phyloP scores from a whole-genome alignment of 2,797 vertebrate species.

The Enteromius paludinosus region DNA sequence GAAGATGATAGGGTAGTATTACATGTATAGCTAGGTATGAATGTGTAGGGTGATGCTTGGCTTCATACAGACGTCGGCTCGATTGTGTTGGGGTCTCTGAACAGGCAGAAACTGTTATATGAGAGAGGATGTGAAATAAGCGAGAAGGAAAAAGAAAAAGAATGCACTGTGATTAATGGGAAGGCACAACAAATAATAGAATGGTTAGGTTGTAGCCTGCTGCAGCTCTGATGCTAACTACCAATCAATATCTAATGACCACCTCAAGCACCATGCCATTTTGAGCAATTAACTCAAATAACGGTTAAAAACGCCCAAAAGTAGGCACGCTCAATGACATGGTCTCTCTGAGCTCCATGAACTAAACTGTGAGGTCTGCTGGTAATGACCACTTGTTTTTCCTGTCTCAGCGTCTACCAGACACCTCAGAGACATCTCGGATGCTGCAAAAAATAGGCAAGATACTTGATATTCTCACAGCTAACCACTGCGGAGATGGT shows the following conservation, averaged over 20 bases:
- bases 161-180: neutral
- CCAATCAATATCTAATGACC: constrained; percentile 59
- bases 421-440: constrained; percentile 46
- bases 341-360: constrained; percentile 16
- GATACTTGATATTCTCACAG: constrained; percentile 56
- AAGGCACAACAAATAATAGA: constrained; percentile 29
- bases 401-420: constrained; percentile 42
- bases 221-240: constrained; percentile 42
- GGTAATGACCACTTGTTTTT: constrained; percentile 39
- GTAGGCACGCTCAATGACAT: constrained; percentile 2
- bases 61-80: neutral
- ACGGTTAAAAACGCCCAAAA: neutral
- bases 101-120: neutral
- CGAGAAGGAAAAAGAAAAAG: neutral
- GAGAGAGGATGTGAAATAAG: constrained; percentile 33
- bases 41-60: neutral
- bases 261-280: constrained; percentile 41
- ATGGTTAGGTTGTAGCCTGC: constrained; percentile 42
- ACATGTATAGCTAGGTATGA: neutral
- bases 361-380: constrained; percentile 10
- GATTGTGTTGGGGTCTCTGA: neutral
- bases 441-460: constrained; percentile 44
- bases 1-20: neutral
- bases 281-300: constrained; percentile 36
- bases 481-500: constrained; percentile 47